Evolutionary conservation across 2,797 vertebrate genomes (phyloP).

Genomic region (Columba guinea): DNA sequence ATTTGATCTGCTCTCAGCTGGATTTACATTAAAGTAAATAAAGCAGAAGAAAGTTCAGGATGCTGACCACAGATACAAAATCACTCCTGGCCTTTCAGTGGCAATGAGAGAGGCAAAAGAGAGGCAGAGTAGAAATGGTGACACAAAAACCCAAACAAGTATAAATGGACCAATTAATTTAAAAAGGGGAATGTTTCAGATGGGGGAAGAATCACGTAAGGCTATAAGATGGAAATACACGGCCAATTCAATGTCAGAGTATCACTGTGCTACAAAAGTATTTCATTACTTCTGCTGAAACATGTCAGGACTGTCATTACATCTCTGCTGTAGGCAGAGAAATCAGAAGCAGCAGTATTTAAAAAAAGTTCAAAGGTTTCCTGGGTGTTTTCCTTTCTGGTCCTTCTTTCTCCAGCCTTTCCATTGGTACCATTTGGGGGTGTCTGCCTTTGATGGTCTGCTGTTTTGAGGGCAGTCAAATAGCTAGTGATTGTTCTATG

Average conservation of each 20-base stretch:
- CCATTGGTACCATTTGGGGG: background rate
- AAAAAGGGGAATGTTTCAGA: background rate
- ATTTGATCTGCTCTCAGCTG: background rate
- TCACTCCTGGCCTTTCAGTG: background rate
- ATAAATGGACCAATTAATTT: constrained; percentile 18
- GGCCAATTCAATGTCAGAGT: constrained; percentile 32
- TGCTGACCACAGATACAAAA: background rate
- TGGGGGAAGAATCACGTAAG: background rate
- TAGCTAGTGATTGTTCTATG: background rate
- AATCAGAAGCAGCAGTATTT: background rate
- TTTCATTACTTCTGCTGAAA: background rate
- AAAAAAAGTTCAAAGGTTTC: background rate
- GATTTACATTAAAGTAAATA: background rate
- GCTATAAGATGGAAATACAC: background rate
- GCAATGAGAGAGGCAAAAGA: background rate
- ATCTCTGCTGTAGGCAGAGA: background rate
- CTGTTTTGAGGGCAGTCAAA: background rate
- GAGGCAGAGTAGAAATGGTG: background rate
- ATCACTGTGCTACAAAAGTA: background rate
- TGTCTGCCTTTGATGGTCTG: background rate
- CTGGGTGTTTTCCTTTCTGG: background rate
- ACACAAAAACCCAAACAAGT: background rate
- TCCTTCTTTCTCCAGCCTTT: background rate
- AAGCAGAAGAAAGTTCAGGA: background rate
- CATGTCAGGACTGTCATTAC: background rate